Evolutionary conservation across 64 coral and sea anemone species (phyloP), one percentile per base, ranked within the genome.

Genomic region (Actinia equina): DNA sequence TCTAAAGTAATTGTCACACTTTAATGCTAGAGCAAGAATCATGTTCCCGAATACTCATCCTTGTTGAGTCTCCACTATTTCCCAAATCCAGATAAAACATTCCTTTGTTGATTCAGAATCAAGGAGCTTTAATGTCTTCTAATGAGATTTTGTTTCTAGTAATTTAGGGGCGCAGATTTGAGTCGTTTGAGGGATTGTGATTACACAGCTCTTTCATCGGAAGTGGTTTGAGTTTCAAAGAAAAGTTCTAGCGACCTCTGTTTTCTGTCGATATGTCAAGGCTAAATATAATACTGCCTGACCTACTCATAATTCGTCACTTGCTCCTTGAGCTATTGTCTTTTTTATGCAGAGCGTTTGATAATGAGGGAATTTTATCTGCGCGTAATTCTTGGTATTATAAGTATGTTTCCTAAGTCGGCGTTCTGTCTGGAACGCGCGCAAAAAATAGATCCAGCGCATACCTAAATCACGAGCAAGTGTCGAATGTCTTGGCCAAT

Each of bases 331-430:
- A 52, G 79, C 85, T 89, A 96, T 96, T 96, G 86, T 96, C 88
- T 88, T 87, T 37, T 89, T 87, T 77, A 79, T 74, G 70, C 87
- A 83, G 58, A 87, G 83, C 87, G 69, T 88, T 87, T 77, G 26
- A 90, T 89, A 96, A 93, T 93, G 80, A 57, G 85, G 94, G 84
- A 93, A 93, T 88, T 93, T 90, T 89, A 93, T 93, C 91, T 89
- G 64, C 46, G 14, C 44, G 71, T 83, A 86, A 95, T 92, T 87
- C 44, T 16, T 42, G 94, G 83, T 86, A 96, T 96, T 93, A 51
- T 22, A 76, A 71, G 88, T 82, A 96, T 96, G 91, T 18, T 84
- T 77, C 22, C 42, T 49, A 52, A 82, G 70, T 77, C 83, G 94
- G 52, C 93, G 53, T 57, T 51, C 80, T 87, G 91, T 93, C 91